A percentile compares a stretch with the other conserved stretches of the same genome.
Evolutionary conservation across 2,888 invertebrate species (phyloP).

Genomic region (Noctua janthe): DNA sequence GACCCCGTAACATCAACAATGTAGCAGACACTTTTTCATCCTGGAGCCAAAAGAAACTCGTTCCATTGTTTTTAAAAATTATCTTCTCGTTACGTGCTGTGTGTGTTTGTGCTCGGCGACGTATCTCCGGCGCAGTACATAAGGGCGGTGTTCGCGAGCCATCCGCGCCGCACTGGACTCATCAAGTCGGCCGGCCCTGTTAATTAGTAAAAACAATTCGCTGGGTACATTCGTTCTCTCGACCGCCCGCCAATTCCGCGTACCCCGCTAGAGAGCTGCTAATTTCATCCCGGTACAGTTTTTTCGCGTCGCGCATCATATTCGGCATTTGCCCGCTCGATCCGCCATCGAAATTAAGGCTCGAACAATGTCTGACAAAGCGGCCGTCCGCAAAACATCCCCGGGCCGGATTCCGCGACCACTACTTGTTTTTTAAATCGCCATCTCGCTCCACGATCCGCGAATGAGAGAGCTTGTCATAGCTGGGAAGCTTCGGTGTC

Average conservation of each 20-base stretch:
- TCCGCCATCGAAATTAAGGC: conserved; percentile 90
- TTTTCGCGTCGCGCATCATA: conserved; percentile 90
- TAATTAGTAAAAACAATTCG: conserved; percentile 90
- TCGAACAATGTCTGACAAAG: conserved; percentile 90
- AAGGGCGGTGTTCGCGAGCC: conserved; percentile 66
- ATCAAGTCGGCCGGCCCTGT: conserved; percentile 85
- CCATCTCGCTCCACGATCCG: conserved; percentile 86
- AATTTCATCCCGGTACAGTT: conserved; percentile 89
- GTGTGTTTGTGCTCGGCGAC: conserved; percentile 57
- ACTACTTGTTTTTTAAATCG: conserved; percentile 87
- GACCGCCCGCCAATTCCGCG: conserved; percentile 90
- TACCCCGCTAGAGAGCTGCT: conserved; percentile 90
- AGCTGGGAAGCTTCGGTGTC: conserved; percentile 87
- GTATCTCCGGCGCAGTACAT: conserved; percentile 61
- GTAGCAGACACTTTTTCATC: conserved; percentile 61
- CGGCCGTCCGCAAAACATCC: conserved; percentile 90
- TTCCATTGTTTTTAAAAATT: conserved; percentile 75
- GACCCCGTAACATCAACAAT: conserved; percentile 46
- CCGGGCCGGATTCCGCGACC: conserved; percentile 87
- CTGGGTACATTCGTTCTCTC: conserved; percentile 85
- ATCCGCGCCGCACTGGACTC: conserved; percentile 73
- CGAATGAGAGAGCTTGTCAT: conserved; percentile 90
- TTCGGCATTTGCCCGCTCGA: conserved; percentile 90
- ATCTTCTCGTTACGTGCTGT: conserved; percentile 66
- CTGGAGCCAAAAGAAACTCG: conserved; percentile 63